A percentile compares a stretch with the other conserved stretches of the same genome.
These are phyloP conservation scores for Oryzias dopingdopingensis DNA, from an alignment of 2,797 vertebrate species.

Conservation along the genomic window DNA sequence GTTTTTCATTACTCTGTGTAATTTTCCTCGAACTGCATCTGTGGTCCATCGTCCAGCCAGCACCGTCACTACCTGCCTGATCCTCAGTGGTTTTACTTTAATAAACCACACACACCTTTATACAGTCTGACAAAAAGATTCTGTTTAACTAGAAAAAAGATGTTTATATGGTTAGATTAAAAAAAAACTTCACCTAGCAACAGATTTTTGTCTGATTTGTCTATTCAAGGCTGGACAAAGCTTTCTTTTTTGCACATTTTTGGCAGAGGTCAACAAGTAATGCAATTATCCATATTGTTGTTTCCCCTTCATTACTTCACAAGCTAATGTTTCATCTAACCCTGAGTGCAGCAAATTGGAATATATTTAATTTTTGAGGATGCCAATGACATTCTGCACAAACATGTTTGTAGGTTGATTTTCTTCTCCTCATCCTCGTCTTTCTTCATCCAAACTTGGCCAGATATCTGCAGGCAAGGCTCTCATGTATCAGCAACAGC, in stretches of 20 bases:
- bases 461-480: too few relatives aligned
- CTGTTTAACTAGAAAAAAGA: neutral
- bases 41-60: constrained; percentile 17
- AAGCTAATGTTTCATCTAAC: constrained; percentile 13
- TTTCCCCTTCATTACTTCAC: neutral
- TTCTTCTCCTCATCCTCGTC: too few relatives aligned
- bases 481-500: too few relatives aligned
- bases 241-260: neutral
- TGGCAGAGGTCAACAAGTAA: neutral
- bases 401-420: neutral
- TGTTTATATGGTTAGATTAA: neutral
- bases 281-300: neutral
- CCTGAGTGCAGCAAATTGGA: constrained; percentile 7
- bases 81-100: neutral
- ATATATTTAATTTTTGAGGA: constrained; percentile 11
- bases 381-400: neutral
- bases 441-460: too few relatives aligned
- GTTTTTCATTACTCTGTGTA: constrained; percentile 57
- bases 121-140: constrained; percentile 1
- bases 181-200: neutral
- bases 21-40: constrained; percentile 57
- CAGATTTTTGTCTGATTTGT: too few relatives aligned
- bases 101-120: constrained; percentile 5
- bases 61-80: constrained; percentile 2
- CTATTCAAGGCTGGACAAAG: neutral